phyloP scores from a whole-genome alignment of 2,888 invertebrate genomes.

The Heteropelma amictum region DNA sequence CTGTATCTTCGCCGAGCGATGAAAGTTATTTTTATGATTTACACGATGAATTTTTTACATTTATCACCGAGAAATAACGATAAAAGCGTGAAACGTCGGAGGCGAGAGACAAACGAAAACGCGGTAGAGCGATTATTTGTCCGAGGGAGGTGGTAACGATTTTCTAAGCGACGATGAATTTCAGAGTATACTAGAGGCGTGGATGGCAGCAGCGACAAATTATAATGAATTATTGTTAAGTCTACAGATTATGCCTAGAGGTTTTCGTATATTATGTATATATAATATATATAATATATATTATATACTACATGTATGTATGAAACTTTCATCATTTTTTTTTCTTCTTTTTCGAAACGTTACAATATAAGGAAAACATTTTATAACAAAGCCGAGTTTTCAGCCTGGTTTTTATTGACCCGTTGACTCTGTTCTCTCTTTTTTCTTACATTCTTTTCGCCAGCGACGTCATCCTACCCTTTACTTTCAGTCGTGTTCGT shows the following conservation, averaged over 20 bases:
- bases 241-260: conserved; percentile 73
- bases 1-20: conserved; percentile 50
- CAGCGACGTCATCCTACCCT: too few species aligned
- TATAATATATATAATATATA: conserved; percentile 68
- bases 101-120: conserved; percentile 21
- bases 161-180: conserved; percentile 66
- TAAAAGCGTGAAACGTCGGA: background rate
- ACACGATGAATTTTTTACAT: conserved; percentile 48
- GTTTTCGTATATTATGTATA: conserved; percentile 69
- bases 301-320: conserved; percentile 71
- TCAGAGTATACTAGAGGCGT: conserved; percentile 61
- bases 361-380: conserved; percentile 76
- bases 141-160: conserved; percentile 63
- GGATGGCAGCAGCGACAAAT: conserved; percentile 56
- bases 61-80: conserved; percentile 31
- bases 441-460: background rate
- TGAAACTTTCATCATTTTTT: conserved; percentile 69
- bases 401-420: background rate
- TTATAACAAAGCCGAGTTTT: conserved; percentile 67
- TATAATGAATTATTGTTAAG: conserved; percentile 72
- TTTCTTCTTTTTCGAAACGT: conserved; percentile 68
- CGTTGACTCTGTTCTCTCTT: background rate
- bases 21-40: conserved; percentile 58
- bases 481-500: too few species aligned
- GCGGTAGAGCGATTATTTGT: conserved; percentile 58